Evolutionary conservation across 2,888 invertebrate genomes (phyloP).

Genomic region (Amphipyra tragopoginis): DNA sequence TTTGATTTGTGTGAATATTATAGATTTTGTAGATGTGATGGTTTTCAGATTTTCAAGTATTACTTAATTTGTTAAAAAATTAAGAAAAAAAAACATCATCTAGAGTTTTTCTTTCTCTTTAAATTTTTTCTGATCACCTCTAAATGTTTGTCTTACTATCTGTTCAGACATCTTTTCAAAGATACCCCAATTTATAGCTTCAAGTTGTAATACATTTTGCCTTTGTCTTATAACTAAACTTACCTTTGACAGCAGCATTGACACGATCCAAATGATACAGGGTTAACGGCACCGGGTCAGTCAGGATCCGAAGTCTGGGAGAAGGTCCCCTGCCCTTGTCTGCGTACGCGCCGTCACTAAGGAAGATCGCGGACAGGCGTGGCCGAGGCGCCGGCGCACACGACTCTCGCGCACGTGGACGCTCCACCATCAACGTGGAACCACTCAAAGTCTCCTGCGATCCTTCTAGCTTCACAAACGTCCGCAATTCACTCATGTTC

Average conservation of each 20-base stretch:
- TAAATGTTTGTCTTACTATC: no score
- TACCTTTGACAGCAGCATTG: slow-evolving; percentile 89
- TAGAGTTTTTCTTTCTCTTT: no score
- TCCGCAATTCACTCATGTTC: slow-evolving; percentile 78
- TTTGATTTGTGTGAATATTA: slow-evolving; percentile 12
- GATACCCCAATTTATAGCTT: no score
- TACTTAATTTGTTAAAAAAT: no score
- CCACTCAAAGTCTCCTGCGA: slow-evolving; percentile 80
- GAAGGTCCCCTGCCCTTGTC: slow-evolving; percentile 73
- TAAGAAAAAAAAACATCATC: no score
- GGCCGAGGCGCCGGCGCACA: slow-evolving; percentile 85
- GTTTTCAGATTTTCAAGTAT: no score
- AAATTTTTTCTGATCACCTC: no score
- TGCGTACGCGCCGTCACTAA: slow-evolving; percentile 77
- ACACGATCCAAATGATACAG: slow-evolving; percentile 88
- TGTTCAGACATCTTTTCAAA: no score
- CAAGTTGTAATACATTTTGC: no score
- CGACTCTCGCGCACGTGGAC: slow-evolving; percentile 75
- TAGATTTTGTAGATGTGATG: neutral
- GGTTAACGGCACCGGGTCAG: slow-evolving; percentile 88
- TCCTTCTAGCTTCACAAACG: slow-evolving; percentile 78
- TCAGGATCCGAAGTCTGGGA: slow-evolving; percentile 78
- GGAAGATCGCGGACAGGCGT: slow-evolving; percentile 85
- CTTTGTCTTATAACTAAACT: slow-evolving; percentile 30
- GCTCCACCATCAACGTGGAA: slow-evolving; percentile 79